Evolutionary conservation across 2,888 invertebrate genomes (phyloP).

Genomic region (Marronus borbonicus): DNA sequence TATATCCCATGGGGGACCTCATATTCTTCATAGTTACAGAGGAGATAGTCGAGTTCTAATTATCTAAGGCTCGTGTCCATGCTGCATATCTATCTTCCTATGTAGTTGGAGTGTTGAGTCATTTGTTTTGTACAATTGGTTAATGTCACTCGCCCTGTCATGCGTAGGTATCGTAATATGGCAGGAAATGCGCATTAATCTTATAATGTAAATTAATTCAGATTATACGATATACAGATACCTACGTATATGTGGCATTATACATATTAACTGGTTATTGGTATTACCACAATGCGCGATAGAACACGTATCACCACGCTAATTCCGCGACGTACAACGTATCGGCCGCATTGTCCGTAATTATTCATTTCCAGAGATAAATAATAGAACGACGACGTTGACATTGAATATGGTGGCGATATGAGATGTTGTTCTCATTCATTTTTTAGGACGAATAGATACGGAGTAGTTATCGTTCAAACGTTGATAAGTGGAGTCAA

Average conservation of each 20-base stretch:
- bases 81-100: conserved; percentile 2
- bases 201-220: conserved; percentile 39
- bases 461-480: background rate
- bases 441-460: background rate
- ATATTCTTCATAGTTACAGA: background rate
- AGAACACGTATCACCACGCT: conserved; percentile 9
- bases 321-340: conserved; percentile 9
- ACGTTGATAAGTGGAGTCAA: too few relatives aligned
- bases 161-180: conserved; percentile 34
- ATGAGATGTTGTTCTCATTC: background rate
- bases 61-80: background rate
- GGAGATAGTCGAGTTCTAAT: too few relatives aligned
- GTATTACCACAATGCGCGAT: conserved; percentile 24
- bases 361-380: background rate
- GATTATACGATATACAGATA: conserved; percentile 25
- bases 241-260: conserved; percentile 17
- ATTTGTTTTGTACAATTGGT: conserved; percentile 30
- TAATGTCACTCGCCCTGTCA: conserved; percentile 32
- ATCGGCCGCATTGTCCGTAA: background rate
- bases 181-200: conserved; percentile 43
- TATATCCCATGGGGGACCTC: background rate
- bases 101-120: conserved; percentile 7
- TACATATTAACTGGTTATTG: conserved; percentile 30
- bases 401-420: background rate
- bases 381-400: background rate